Conservation (phyloP, 2,888 invertebrate genomes). For the Cryptus armator region DNA sequence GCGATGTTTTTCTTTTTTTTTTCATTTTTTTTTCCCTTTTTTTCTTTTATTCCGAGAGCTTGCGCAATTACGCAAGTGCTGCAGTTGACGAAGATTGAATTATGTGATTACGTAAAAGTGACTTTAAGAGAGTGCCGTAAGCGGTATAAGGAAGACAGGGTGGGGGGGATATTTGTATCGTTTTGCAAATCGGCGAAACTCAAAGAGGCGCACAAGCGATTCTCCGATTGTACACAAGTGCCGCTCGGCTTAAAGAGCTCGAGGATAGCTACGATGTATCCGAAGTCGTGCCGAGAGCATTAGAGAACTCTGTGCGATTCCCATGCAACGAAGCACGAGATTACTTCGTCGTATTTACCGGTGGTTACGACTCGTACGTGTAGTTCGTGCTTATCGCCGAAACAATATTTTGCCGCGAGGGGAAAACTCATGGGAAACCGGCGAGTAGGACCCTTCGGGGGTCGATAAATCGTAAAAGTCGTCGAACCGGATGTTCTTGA, state of each 20-base stretch:
- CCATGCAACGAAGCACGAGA: slow-evolving; percentile 39
- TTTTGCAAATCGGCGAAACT: slow-evolving; percentile 38
- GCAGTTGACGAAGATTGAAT: slow-evolving; percentile 58
- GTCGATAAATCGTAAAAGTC: slow-evolving; percentile 8
- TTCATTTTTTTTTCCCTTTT: slow-evolving; percentile 8
- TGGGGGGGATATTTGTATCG: slow-evolving; percentile 21
- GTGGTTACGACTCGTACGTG: slow-evolving; percentile 43
- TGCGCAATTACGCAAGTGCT: slow-evolving; percentile 57
- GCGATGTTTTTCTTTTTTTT: slow-evolving; percentile 26
- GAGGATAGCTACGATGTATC: not conserved
- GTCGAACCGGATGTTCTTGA: not conserved
- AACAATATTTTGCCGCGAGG: not conserved
- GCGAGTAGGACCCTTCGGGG: slow-evolving; percentile 1
- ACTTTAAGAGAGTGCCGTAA: slow-evolving; percentile 10
- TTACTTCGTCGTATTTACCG: slow-evolving; percentile 31
- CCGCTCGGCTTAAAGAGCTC: not conserved
- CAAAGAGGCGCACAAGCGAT: slow-evolving; percentile 1
- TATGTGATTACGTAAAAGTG: slow-evolving; percentile 51
- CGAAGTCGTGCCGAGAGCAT: slow-evolving; percentile 36
- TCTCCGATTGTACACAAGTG: not conserved
- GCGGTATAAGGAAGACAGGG: slow-evolving; percentile 1
- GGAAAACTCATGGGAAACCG: slow-evolving; percentile 13
- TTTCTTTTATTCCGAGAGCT: slow-evolving; percentile 49
- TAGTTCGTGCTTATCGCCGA: slow-evolving; percentile 2
- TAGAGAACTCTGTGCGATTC: slow-evolving; percentile 18